Evolutionary conservation across 2,888 invertebrate species (phyloP).

Genomic region (Sesamia inferens): DNA sequence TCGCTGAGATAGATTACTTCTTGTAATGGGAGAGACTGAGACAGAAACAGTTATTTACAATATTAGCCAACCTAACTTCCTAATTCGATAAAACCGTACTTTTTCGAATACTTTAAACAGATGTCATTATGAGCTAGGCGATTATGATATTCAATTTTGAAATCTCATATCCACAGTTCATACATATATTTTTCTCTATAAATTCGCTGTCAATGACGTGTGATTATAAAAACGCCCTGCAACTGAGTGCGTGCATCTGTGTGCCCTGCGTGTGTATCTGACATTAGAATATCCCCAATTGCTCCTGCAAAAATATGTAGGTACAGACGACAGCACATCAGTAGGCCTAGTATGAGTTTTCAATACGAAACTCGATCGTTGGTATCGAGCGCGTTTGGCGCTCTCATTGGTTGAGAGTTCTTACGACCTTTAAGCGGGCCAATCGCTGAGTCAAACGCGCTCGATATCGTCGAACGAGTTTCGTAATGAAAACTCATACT

Average conservation of each 20-base stretch:
- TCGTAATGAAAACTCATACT: too few relatives aligned
- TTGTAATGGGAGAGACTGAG: constrained; percentile 43
- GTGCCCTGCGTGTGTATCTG: not conserved
- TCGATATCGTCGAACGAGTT: too few relatives aligned
- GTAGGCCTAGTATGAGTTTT: too few relatives aligned
- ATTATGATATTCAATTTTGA: not conserved
- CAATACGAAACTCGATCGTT: too few relatives aligned
- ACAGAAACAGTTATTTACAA: constrained; percentile 32
- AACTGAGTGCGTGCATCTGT: not conserved
- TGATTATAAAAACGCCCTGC: not conserved
- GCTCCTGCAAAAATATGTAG: not conserved
- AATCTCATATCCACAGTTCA: not conserved
- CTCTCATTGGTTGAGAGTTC: too few relatives aligned
- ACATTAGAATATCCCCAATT: not conserved
- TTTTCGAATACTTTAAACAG: constrained; percentile 11
- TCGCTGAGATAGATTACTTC: constrained; percentile 43
- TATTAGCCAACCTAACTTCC: constrained; percentile 48
- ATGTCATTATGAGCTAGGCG: not conserved
- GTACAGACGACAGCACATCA: too few relatives aligned
- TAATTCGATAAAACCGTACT: constrained; percentile 21
- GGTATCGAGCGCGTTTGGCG: too few relatives aligned
- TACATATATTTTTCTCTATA: too few relatives aligned
- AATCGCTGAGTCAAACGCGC: too few relatives aligned
- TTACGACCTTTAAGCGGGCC: too few relatives aligned
- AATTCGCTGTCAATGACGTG: not conserved